Base-by-base conservation (phyloP, 2,797 vertebrate species). In the Gymnocypris eckloni region DNA sequence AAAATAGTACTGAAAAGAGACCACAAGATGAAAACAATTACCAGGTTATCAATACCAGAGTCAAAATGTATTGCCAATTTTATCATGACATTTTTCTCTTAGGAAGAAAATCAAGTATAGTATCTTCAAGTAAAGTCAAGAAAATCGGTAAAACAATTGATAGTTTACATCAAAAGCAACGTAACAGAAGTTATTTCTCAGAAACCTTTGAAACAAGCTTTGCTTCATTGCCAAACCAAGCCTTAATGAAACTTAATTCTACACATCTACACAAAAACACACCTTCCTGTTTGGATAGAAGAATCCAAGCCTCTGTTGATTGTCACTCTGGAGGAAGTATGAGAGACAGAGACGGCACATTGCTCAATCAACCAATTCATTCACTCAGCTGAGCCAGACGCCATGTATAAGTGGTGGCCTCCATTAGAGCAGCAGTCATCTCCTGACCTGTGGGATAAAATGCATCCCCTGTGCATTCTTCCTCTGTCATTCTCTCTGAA, bases 371-470 rank as follows among this genome's bases (percentile, higher is more conserved):
- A 59, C 76, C 54, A 69, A 76, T 81, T 80, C 59, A 64, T 78
- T 69, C 79, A 84, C 37, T 82, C 45, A 72, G 72, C 79, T 39
- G 83, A 83, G 75, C 45, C 82, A 84, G 79, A 73, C 22, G n/a
- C 54, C 0, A 1, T 45, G 50, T 70, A 61, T 87, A 82, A 88
- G 82, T 84, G 88, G 80, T 79, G 67, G 85, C 76, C 80, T 88
- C 70, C 61, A 79, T 77, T 81, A 48, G 78, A 81, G n/a, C 52
- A 25, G 82, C 50, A 90, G 72, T 84, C 78, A 83, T 66, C 52
- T 86, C 73, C 61, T 88, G 83, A 90, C 89, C 89, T 56, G 2
- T 37, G 33, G 11, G 39, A 86, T 86, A 80, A 88, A 84, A 83
- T 79, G 86, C 81, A 56, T 28, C 67, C 73, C 39, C 70, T 39